A percentile compares a stretch with the other conserved stretches of the same genome.
Conservation (phyloP, 2,113 vertebrate species). For the Oncorhynchus nerka region DNA sequence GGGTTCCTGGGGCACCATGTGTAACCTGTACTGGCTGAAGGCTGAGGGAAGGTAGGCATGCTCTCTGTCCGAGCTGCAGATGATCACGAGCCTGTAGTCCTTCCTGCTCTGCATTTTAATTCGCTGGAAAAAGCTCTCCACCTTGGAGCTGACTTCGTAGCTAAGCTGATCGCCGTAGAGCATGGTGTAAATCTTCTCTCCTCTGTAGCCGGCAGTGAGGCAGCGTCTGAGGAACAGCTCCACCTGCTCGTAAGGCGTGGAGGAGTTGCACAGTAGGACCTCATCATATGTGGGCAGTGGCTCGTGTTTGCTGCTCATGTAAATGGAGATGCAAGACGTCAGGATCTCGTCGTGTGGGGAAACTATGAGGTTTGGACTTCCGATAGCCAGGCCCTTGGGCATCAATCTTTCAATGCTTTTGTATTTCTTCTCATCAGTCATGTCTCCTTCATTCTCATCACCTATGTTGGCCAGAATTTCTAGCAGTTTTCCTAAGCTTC, state of each 20-base stretch:
- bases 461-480: slow-evolving; percentile 66
- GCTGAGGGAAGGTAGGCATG: slow-evolving; percentile 87
- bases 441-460: slow-evolving; percentile 27
- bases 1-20: slow-evolving; percentile 77
- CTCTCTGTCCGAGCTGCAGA: slow-evolving; percentile 85
- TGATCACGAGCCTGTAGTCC: slow-evolving; percentile 80
- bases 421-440: slow-evolving; percentile 22
- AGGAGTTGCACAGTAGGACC: slow-evolving; percentile 85
- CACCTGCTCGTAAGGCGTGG: slow-evolving; percentile 83
- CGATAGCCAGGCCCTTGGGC: slow-evolving; percentile 72
- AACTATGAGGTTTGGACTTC: slow-evolving; percentile 85
- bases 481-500: slow-evolving; percentile 77
- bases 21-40: slow-evolving; percentile 87
- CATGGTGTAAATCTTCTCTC: slow-evolving; percentile 81
- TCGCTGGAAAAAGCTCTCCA: slow-evolving; percentile 81
- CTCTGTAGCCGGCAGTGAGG: slow-evolving; percentile 67
- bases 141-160: slow-evolving; percentile 84
- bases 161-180: slow-evolving; percentile 84
- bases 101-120: slow-evolving; percentile 64
- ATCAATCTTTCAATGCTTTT: slow-evolving; percentile 63
- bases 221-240: slow-evolving; percentile 88
- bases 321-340: slow-evolving; percentile 82
- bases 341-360: slow-evolving; percentile 83
- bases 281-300: slow-evolving; percentile 86
- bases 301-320: slow-evolving; percentile 80